Evolutionary conservation across 2,797 vertebrate species (phyloP).

Genomic region (Cyprinodon diabolis): DNA sequence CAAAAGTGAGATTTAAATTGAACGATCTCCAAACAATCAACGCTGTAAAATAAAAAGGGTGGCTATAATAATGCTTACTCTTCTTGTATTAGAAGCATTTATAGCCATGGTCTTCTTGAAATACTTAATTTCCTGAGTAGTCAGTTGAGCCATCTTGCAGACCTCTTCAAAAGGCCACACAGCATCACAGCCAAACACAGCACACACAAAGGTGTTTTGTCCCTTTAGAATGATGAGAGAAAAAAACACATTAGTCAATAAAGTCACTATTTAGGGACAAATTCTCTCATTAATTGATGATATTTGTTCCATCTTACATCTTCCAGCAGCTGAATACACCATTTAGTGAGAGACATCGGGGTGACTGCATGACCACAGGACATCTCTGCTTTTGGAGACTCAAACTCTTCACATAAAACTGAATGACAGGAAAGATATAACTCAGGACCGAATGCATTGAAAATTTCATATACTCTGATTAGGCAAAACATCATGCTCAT

Average conservation of each 20-base stretch:
- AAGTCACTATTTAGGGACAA: background rate
- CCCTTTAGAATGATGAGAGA: conserved; percentile 42
- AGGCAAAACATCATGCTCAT: too few relatives aligned
- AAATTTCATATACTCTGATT: too few relatives aligned
- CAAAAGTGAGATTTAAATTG: background rate
- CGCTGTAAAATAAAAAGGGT: background rate
- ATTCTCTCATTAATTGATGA: too few relatives aligned
- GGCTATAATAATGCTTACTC: conserved; percentile 44
- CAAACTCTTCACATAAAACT: conserved; percentile 24
- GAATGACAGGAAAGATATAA: background rate
- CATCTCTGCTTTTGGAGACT: conserved; percentile 61
- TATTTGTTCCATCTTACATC: conserved; percentile 37
- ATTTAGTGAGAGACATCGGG: conserved; percentile 67
- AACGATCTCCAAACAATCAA: background rate
- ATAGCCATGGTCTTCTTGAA: conserved; percentile 54
- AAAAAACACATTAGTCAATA: background rate
- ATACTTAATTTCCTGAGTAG: conserved; percentile 50
- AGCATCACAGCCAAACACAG: conserved; percentile 39
- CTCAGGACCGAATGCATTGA: too few relatives aligned
- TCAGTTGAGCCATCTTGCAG: conserved; percentile 69
- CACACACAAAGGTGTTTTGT: conserved; percentile 61
- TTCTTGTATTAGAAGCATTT: conserved; percentile 45
- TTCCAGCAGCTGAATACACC: conserved; percentile 62
- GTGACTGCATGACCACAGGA: conserved; percentile 75
- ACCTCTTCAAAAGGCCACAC: conserved; percentile 70